These are phyloP conservation scores for Leptosomus discolor DNA, from an alignment of 2,113 vertebrate genomes.

Conservation along the genomic window DNA sequence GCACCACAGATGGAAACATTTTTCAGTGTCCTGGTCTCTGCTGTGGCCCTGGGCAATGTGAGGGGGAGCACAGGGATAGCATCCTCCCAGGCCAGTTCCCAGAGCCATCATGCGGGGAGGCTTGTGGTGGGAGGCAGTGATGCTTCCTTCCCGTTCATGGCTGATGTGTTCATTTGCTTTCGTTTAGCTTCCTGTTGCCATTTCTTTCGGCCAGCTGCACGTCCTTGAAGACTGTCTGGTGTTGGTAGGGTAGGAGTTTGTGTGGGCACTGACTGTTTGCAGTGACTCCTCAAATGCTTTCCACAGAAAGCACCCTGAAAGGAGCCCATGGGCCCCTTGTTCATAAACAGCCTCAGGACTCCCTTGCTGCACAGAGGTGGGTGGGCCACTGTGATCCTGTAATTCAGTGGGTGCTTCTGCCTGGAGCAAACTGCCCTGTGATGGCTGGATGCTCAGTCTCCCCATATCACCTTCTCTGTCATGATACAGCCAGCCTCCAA, in stretches of 20 bases:
- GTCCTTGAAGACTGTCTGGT: not conserved
- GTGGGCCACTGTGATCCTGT: not conserved
- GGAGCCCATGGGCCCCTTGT: not conserved
- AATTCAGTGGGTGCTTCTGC: accelerated
- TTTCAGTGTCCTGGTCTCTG: not conserved
- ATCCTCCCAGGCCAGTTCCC: not conserved
- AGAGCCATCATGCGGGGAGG: accelerated
- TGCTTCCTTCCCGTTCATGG: accelerated
- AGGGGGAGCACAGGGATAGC: not conserved
- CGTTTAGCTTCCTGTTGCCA: not conserved
- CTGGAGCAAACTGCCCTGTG: not conserved
- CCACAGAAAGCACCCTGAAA: not conserved
- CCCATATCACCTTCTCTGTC: accelerated
- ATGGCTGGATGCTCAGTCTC: not conserved
- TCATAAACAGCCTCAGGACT: not conserved
- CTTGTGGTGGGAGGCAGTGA: not conserved
- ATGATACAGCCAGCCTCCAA: not conserved
- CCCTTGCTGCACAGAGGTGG: not conserved
- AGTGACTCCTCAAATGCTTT: not conserved
- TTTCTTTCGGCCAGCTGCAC: not conserved
- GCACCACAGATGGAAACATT: not conserved
- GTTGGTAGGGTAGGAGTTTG: not conserved
- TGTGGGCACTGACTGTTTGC: not conserved
- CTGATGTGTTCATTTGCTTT: not conserved
- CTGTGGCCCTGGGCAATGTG: not conserved